Conservation (phyloP, 2,113 vertebrate genomes). For the Trogon surrucura region DNA sequence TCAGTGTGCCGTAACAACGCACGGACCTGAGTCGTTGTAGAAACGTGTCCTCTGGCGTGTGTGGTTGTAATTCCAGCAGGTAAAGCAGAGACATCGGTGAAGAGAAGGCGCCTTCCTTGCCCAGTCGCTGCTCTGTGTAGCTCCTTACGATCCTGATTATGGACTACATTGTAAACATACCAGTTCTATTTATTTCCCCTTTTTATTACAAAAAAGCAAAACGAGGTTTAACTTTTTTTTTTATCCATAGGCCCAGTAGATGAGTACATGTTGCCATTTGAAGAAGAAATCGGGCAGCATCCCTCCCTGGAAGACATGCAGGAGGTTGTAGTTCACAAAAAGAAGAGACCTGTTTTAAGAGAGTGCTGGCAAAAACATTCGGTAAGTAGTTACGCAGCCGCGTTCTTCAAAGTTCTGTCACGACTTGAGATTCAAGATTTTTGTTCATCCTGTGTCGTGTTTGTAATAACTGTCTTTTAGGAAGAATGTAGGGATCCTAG, state of each 20-base stretch:
- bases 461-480: not conserved
- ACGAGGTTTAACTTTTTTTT: not conserved
- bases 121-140: no score
- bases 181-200: rapidly evolving
- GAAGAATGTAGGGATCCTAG: not conserved
- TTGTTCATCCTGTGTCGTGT: not conserved
- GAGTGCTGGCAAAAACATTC: conserved; percentile 98
- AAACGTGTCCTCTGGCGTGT: not conserved
- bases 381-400: conserved; percentile 75
- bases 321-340: conserved; percentile 98
- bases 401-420: not conserved
- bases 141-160: no score
- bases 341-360: conserved; percentile 91
- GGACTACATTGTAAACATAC: not conserved
- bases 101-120: no score
- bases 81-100: no score
- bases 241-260: conserved; percentile 88
- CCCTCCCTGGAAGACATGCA: conserved; percentile 99
- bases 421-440: not conserved
- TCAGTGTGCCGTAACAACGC: rapidly evolving
- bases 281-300: conserved; percentile 98
- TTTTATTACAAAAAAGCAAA: not conserved
- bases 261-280: conserved; percentile 96
- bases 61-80: not conserved
- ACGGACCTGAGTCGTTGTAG: no score